Conservation (phyloP, 2,888 invertebrate genomes). For the Noctua pronuba region DNA sequence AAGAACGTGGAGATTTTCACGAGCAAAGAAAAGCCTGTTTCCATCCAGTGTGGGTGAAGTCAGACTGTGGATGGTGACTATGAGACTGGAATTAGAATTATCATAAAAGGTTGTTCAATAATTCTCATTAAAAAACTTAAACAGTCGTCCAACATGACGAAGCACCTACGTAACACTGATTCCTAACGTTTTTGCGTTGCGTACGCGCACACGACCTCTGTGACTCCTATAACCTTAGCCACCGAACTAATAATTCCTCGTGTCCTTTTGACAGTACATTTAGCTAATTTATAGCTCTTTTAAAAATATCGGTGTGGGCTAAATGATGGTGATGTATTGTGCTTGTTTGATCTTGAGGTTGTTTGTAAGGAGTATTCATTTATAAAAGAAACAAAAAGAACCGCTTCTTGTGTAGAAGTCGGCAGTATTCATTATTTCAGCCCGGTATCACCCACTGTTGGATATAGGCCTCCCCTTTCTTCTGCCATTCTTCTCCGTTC, state of each 20-base stretch:
- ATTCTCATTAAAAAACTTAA: background rate
- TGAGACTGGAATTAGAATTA: background rate
- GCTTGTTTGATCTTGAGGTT: slow-evolving; percentile 28
- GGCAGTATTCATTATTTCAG: no score
- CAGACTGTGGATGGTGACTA: background rate
- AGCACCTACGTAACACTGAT: slow-evolving; percentile 33
- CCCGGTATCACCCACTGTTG: no score
- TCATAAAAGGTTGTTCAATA: no score
- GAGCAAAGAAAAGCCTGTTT: background rate
- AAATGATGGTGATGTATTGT: slow-evolving; percentile 32
- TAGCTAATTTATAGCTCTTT: slow-evolving; percentile 51
- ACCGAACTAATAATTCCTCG: slow-evolving; percentile 59
- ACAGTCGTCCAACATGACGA: slow-evolving; percentile 11
- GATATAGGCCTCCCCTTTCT: no score
- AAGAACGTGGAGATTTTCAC: background rate
- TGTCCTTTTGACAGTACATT: slow-evolving; percentile 59
- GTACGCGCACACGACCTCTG: slow-evolving; percentile 63
- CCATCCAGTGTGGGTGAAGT: background rate
- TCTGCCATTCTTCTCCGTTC: no score
- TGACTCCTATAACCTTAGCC: slow-evolving; percentile 72
- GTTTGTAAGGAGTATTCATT: background rate
- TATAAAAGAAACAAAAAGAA: background rate
- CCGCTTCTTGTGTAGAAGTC: no score
- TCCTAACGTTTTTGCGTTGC: slow-evolving; percentile 61
- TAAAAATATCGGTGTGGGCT: slow-evolving; percentile 33